A percentile compares a stretch with the other conserved stretches of the same genome.
Evolutionary conservation across 2,113 vertebrate genomes (phyloP).

Genomic region (Ptychochromis oligacanthus): DNA sequence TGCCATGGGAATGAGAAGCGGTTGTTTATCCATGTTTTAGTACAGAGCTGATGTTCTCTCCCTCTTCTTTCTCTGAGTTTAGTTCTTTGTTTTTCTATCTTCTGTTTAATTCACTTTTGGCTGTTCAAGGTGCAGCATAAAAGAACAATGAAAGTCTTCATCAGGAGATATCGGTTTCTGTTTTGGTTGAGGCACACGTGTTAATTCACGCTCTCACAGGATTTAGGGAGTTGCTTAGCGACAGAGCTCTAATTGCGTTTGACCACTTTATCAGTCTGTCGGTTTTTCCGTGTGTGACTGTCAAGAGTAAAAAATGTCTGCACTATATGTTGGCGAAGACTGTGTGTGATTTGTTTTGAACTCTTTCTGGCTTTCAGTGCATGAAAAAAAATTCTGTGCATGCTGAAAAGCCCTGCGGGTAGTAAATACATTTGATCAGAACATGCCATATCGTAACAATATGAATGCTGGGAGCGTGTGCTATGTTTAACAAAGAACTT

Average conservation of each 20-base stretch:
- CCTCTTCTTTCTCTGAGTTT: background rate
- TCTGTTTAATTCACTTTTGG: background rate
- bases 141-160: background rate
- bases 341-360: background rate
- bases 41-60: background rate
- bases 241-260: background rate
- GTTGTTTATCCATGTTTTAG: background rate
- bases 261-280: background rate
- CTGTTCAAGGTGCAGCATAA: background rate
- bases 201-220: background rate
- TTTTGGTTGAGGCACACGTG: background rate
- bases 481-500: background rate
- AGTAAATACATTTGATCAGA: background rate
- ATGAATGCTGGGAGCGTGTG: background rate
- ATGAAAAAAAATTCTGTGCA: background rate
- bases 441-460: background rate
- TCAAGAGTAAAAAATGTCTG: background rate
- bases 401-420: background rate
- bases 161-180: constrained; percentile 6
- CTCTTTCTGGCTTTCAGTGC: background rate
- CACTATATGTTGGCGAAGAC: background rate
- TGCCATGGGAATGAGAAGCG: background rate
- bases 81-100: background rate
- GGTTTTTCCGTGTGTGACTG: too few relatives aligned
- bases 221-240: background rate